Evolutionary conservation across 1,140 invertebrate species (phyloP).

Genomic region (Adelges cooleyi): DNA sequence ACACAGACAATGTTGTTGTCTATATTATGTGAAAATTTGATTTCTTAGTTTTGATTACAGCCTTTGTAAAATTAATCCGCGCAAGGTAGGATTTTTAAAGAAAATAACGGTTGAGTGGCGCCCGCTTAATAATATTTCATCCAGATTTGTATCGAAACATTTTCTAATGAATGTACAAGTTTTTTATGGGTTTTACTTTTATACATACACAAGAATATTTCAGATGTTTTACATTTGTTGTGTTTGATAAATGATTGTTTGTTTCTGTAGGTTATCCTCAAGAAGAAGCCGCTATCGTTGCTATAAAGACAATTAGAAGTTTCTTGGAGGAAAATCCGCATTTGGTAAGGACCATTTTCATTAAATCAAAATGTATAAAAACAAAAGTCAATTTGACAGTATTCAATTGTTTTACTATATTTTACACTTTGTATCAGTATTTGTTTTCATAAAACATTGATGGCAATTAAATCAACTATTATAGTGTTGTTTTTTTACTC

Average conservation of each 20-base stretch:
- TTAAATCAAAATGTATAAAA: not conserved
- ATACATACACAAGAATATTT: too few relatives aligned
- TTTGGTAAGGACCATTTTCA: slow-evolving; percentile 37
- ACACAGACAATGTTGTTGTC: too few relatives aligned
- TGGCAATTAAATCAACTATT: not conserved
- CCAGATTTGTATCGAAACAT: too few relatives aligned
- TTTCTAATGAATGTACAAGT: too few relatives aligned
- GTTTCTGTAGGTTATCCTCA: slow-evolving; percentile 55
- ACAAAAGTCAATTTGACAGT: not conserved
- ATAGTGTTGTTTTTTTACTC: not conserved
- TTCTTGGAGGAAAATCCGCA: slow-evolving; percentile 52
- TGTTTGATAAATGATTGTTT: slow-evolving; percentile 1
- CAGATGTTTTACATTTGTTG: not conserved
- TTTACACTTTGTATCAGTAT: not conserved
- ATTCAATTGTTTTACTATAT: not conserved
- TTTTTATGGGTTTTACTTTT: not conserved
- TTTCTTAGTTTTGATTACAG: too few relatives aligned
- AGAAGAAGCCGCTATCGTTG: slow-evolving; percentile 59
- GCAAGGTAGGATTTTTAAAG: too few relatives aligned
- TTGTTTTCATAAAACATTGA: not conserved
- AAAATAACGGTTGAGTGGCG: too few relatives aligned
- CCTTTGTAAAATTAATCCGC: too few relatives aligned
- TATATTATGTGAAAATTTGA: too few relatives aligned
- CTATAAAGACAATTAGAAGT: slow-evolving; percentile 51
- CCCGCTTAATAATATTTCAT: too few relatives aligned